Percentiles rank a stretch among this genome's conserved stretches.
Conservation (phyloP, 2,113 vertebrate species). For the Etheostoma cragini region DNA sequence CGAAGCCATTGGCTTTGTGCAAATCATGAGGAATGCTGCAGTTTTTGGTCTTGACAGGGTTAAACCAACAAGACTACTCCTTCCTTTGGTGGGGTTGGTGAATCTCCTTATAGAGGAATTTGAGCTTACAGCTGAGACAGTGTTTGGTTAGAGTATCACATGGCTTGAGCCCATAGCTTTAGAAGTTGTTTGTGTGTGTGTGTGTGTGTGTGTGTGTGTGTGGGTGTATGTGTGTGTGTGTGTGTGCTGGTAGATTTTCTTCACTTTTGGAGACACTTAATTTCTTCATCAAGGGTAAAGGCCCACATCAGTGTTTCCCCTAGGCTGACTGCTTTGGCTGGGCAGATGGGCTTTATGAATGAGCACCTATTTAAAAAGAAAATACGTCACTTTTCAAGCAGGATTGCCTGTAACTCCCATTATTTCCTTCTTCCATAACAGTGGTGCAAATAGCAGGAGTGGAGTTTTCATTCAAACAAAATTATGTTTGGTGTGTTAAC, state of each 20-base stretch:
- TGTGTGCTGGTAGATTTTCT: background rate
- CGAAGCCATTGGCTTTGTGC: slow-evolving; percentile 33
- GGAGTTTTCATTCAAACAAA: too few species aligned
- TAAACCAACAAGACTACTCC: slow-evolving; percentile 54
- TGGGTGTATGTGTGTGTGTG: background rate
- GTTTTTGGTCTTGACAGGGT: slow-evolving; percentile 57
- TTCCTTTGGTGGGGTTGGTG: slow-evolving; percentile 50
- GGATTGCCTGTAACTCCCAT: too few species aligned
- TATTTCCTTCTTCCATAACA: too few species aligned
- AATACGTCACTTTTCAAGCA: too few species aligned
- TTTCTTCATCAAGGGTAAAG: background rate
- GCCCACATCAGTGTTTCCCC: background rate
- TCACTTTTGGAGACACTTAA: background rate
- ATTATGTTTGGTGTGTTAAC: too few species aligned
- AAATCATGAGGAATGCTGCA: slow-evolving; percentile 49
- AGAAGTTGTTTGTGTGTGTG: background rate
- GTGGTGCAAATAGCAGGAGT: too few species aligned
- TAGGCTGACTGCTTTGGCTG: background rate
- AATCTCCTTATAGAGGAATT: slow-evolving; percentile 39
- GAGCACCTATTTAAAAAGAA: too few species aligned
- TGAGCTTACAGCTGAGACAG: slow-evolving; percentile 38
- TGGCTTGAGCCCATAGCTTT: slow-evolving; percentile 2
- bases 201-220: too few species aligned
- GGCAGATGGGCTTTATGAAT: too few species aligned
- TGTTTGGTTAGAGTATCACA: slow-evolving; percentile 27